These are phyloP conservation scores for Spodoptera picta DNA, from an alignment of 2,888 invertebrate species.

Conservation along the genomic window DNA sequence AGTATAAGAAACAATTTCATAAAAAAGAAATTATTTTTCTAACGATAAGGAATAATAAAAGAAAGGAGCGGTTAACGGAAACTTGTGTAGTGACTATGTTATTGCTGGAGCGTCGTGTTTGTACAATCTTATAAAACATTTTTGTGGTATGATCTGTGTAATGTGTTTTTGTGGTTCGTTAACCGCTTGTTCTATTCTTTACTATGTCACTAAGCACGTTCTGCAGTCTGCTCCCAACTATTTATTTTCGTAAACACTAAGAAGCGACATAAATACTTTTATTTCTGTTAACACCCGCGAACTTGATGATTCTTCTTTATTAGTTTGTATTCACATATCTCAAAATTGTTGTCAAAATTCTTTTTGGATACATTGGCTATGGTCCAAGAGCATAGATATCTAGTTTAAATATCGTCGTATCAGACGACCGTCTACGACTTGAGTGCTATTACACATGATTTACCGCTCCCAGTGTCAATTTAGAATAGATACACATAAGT, in stretches of 20 bases:
- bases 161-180: conserved; percentile 59
- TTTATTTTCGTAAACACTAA: conserved; percentile 29
- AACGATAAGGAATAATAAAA: conserved; percentile 33
- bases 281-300: conserved; percentile 21
- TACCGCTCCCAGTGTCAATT: conserved; percentile 73
- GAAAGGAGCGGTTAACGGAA: conserved; percentile 50
- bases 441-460: conserved; percentile 77
- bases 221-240: conserved; percentile 45
- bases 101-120: conserved; percentile 51
- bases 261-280: conserved; percentile 24
- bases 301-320: conserved; percentile 42
- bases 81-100: conserved; percentile 42
- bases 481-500: conserved; percentile 53
- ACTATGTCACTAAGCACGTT: conserved; percentile 35
- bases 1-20: conserved; percentile 3
- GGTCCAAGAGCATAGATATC: conserved; percentile 76
- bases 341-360: conserved; percentile 64
- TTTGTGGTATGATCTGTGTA: conserved; percentile 50
- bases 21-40: conserved; percentile 24
- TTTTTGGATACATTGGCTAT: conserved; percentile 77
- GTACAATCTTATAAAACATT: conserved; percentile 49
- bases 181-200: conserved; percentile 48
- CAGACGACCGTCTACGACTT: conserved; percentile 74
- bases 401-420: conserved; percentile 77
- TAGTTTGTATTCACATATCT: conserved; percentile 43